phyloP scores from a whole-genome alignment of 1,140 invertebrate species.

The Ips nitidus region DNA sequence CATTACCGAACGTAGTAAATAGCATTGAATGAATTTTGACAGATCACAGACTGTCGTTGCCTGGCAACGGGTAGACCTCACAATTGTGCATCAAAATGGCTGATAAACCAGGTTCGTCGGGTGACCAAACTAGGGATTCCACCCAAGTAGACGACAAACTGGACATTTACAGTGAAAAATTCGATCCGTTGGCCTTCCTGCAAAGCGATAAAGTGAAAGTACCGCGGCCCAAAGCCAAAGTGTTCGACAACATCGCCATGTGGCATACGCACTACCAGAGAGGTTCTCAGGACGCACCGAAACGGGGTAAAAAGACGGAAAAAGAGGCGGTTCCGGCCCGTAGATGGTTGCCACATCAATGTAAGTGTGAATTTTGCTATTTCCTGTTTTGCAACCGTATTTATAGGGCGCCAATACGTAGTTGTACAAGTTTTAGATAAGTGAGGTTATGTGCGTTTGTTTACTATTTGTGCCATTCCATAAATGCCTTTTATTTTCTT shows the following conservation, averaged over 20 bases:
- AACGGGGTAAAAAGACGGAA: slow-evolving; percentile 32
- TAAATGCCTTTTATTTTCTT: too few relatives aligned
- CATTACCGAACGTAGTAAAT: too few relatives aligned
- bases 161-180: slow-evolving; percentile 64
- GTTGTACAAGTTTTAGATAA: too few relatives aligned
- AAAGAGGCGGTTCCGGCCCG: slow-evolving; percentile 28
- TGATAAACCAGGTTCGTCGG: slow-evolving; percentile 9
- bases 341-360: slow-evolving; percentile 54
- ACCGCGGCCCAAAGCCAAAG: slow-evolving; percentile 57
- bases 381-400: too few relatives aligned
- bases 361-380: slow-evolving; percentile 47
- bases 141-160: slow-evolving; percentile 53
- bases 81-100: slow-evolving; percentile 17
- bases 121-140: not conserved
- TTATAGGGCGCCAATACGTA: too few relatives aligned
- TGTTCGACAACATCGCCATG: slow-evolving; percentile 64
- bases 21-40: too few relatives aligned
- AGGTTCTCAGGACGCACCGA: slow-evolving; percentile 6
- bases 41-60: not conserved
- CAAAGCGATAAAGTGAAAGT: slow-evolving; percentile 58
- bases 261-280: slow-evolving; percentile 53
- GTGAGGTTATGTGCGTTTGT: too few relatives aligned
- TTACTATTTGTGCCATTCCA: too few relatives aligned
- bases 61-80: slow-evolving; percentile 15
- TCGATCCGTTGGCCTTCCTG: slow-evolving; percentile 68